A percentile compares a stretch with the other conserved stretches of the same genome.
phyloP scores from a whole-genome alignment of 2,113 vertebrate species.

The Morone chrysops region DNA sequence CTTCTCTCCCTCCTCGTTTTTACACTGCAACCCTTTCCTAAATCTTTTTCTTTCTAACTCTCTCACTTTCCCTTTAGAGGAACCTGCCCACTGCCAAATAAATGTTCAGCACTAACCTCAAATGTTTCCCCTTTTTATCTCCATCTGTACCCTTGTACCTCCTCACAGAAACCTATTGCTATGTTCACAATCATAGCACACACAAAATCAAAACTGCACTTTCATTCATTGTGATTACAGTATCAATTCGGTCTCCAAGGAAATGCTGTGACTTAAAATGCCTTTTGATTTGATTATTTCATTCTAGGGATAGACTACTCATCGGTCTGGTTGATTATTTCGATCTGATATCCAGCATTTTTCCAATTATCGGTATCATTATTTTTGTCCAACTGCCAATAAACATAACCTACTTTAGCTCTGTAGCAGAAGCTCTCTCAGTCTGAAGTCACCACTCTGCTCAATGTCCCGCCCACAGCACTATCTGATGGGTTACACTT shows the following conservation, averaged over 20 bases:
- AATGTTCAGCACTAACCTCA: not conserved
- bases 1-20: not conserved
- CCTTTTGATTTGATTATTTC: not conserved
- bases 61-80: not conserved
- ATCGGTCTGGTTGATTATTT: no score
- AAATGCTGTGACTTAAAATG: not conserved
- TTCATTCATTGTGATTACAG: not conserved
- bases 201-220: not conserved
- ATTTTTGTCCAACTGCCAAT: no score
- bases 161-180: not conserved
- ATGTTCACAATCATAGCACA: not conserved
- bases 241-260: not conserved
- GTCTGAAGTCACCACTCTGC: no score
- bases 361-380: no score
- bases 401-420: no score
- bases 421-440: no score
- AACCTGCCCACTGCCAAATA: not conserved
- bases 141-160: not conserved
- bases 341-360: no score
- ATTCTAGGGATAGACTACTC: no score
- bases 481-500: no score
- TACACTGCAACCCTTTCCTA: not conserved
- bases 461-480: no score
- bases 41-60: not conserved
- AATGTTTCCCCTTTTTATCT: not conserved